phyloP scores from a whole-genome alignment of 2,113 vertebrate genomes.

The Tinamus guttatus region DNA sequence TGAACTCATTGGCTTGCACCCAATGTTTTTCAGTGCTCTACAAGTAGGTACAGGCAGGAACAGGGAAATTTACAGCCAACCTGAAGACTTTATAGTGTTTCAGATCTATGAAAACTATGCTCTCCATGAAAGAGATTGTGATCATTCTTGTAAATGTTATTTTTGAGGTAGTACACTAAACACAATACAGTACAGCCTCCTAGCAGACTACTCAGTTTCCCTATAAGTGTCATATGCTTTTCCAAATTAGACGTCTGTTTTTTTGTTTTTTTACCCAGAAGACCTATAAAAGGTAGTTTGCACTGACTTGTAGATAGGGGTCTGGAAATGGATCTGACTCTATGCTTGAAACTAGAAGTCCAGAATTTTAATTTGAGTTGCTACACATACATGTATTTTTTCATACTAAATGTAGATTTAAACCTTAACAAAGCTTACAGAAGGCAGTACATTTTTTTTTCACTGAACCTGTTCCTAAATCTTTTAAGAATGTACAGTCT shows the following conservation, averaged over 20 bases:
- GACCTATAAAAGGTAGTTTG: neutral
- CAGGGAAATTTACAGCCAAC: neutral
- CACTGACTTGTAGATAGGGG: neutral
- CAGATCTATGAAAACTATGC: conserved; percentile 39
- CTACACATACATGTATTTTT: neutral
- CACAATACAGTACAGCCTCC: neutral
- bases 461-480: neutral
- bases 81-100: neutral
- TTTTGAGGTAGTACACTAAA: conserved; percentile 31
- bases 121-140: neutral
- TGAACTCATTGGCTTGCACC: neutral
- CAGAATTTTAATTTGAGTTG: neutral
- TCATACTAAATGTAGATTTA: neutral
- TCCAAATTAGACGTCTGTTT: neutral
- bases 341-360: neutral
- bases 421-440: neutral
- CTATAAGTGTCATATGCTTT: neutral
- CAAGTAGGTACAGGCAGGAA: neutral
- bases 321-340: neutral
- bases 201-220: conserved; percentile 1
- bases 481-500: neutral
- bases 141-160: conserved; percentile 5
- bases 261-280: neutral
- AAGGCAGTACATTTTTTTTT: neutral
- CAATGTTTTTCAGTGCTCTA: neutral